Evolutionary conservation across 1,140 invertebrate genomes (phyloP), one percentile per base, ranked within the genome.

Genomic region (Atta texana): DNA sequence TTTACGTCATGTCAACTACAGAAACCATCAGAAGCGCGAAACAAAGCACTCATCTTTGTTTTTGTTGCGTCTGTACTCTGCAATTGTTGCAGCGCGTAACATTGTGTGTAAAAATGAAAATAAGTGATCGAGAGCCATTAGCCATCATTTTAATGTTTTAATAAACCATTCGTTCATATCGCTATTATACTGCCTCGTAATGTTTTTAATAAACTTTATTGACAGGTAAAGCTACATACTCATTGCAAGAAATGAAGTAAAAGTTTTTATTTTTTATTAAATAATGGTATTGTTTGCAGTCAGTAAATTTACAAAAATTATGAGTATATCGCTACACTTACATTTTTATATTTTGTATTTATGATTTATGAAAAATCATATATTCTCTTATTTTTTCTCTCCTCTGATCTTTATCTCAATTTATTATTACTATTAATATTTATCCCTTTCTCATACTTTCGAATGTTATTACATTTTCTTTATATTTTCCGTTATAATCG

Each of bases 31-130:
- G 59, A 49, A 34, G 39, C 55, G 39, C 7, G n/a, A 71, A 51
- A 84, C 80, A 84, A 84, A 84, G 28, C 69, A 74, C 69, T 84
- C 39, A 16, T 63, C 21, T 63, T 84, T 63, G 69, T 39, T 74
- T 84, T 84, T 72, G 53, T 82, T 82, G n/a, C 39, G 12, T 31
- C 55, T 72, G 31, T 6, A 72, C 12, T 72, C 34, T 72, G 24
- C 53, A 82, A 82, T 82, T 74, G 80, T 82, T 82, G 24, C 28
- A 16, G 21, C 18, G 28, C 10, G 3, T 39, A 31, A 31, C 53
- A 82, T 61, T 72, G 39, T 59, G n/a, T 31, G 39, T 34, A 21
- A 63, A 84, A 84, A 18, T 21, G 68, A 61, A 75, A 74, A 74
- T 64, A 74, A 51, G 59, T 74, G 39, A 75, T 51, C 24, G 68